Evolutionary conservation across 1,140 invertebrate genomes (phyloP), one percentile per base, ranked within the genome.

Genomic region (Lordiphosa clarofinis): DNA sequence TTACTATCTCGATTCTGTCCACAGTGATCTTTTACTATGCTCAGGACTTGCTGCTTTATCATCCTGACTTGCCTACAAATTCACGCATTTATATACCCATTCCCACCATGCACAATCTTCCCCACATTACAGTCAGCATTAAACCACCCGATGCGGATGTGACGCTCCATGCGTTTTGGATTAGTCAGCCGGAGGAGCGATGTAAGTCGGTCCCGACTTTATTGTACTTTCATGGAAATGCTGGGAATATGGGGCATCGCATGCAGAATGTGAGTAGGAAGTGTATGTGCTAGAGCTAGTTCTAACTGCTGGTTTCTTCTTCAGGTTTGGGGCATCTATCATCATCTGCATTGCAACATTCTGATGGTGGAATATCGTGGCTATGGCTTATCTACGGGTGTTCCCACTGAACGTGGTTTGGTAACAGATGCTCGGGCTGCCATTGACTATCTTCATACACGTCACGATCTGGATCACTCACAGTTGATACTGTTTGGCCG

Each of bases 141-240:
- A 92, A 92, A 66, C 94, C 94, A 31, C 90, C 91, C 49, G 97
- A 98, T 92, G 43, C 43, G 21, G 94, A 94, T 4, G 93, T 94
- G 2, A 93, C 93, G 67, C 91, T 98, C 48, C 96, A 98, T 84
- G 93, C 95, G 75, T 96, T 96, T 84, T 93, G 98, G 69, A 95
- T 98, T 54, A 93, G 94, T 81, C 96, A 98, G 88, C 89, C 92
- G 5, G 91, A 91, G 49, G 92, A 93, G 37, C 91, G 92, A 59
- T 91, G 91, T 53, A 91, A 91, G 59, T 88, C 90, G 37, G 92
- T 91, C 43, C 95, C 95, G 1, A 98, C 96, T 1, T 90, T 98
- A 67, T 89, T 98, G 11, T 98, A 95, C 90, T 93, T 99, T 46
- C 97, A 99, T 91, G 97, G 97, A 6, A 98, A 98, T 93, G 97